These are phyloP conservation scores for Tenebrio molitor DNA, from an alignment of 1,140 invertebrate species.

Conservation along the genomic window DNA sequence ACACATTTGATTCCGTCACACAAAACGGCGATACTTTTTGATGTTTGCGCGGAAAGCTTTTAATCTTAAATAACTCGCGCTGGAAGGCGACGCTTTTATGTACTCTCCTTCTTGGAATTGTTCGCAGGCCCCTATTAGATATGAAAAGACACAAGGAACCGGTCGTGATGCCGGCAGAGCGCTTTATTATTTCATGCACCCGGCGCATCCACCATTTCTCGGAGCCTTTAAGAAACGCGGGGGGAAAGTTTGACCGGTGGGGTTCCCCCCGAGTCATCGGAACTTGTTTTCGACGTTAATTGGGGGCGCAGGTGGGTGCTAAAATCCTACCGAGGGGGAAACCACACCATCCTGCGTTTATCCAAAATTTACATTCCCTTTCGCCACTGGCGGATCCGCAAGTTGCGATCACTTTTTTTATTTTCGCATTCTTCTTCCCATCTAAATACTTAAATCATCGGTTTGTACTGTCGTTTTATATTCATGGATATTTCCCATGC, in stretches of 20 bases:
- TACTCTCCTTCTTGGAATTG: neutral
- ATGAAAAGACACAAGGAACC: neutral
- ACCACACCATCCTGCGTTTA: no score
- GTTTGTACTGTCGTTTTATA: no score
- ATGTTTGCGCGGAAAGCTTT: neutral
- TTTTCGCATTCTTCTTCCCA: no score
- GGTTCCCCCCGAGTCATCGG: neutral
- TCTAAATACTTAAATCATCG: no score
- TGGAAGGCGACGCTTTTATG: neutral
- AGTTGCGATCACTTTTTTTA: no score
- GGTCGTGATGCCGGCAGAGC: neutral
- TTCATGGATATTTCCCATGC: no score
- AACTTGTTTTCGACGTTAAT: neutral
- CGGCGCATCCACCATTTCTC: slow-evolving; percentile 4
- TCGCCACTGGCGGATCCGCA: no score
- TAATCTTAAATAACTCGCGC: neutral
- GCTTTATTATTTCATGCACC: neutral
- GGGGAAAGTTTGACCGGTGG: neutral
- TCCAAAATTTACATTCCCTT: no score
- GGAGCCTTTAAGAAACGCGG: neutral
- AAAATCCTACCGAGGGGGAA: no score
- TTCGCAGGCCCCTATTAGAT: neutral
- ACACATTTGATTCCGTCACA: neutral
- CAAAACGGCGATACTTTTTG: neutral
- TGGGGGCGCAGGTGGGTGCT: no score